Evolutionary conservation across 1,140 invertebrate species (phyloP), one percentile per base, ranked within the genome.

Genomic region (Conopomorpha cramerella): DNA sequence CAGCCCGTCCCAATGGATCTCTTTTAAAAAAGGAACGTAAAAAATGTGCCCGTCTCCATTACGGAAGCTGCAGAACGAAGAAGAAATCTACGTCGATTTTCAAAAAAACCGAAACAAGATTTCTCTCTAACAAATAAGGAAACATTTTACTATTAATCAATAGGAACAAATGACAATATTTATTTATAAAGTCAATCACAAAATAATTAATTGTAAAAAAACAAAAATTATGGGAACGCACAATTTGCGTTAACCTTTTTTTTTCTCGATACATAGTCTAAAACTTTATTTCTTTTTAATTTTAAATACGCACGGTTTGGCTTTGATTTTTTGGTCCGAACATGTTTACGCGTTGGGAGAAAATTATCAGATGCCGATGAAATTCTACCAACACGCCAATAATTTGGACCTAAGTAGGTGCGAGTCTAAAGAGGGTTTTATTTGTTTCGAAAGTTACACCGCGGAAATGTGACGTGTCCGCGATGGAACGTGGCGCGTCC

Each of bases 141-240:
- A 32, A 32, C 13, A 32, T 15, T 32, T 32, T 6, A 42, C 39
- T 46, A 49, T 54, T 53, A 67, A 55, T 62, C 62, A 56, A 74
- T 72, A 76, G 71, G 71, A 76, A 76, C 71, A 68, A 56, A 71
- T 63, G 64, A 71, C 65, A 66, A 66, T 55, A 71, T 70, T 68
- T 68, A 72, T n/a, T n/a, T n/a, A n/a, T n/a, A n/a, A n/a, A n/a
- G 64, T 76, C 64, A 71, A 72, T 72, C 70, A 74, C 67, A 72
- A 71, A 64, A 49, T 43, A 57, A 23, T 68, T 70, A 55, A 70
- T 63, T 65, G 57, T 71, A 64, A 18, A 65, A 51, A n/a, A n/a
- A n/a, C n/a, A n/a, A n/a, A n/a, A n/a, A 68, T 55, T 47, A 55
- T 55, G 53, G 61, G 40, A 58, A 57, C 65, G 63, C 64, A 52